phyloP scores from a whole-genome alignment of 2,113 vertebrate species.

The Cololabis saira region DNA sequence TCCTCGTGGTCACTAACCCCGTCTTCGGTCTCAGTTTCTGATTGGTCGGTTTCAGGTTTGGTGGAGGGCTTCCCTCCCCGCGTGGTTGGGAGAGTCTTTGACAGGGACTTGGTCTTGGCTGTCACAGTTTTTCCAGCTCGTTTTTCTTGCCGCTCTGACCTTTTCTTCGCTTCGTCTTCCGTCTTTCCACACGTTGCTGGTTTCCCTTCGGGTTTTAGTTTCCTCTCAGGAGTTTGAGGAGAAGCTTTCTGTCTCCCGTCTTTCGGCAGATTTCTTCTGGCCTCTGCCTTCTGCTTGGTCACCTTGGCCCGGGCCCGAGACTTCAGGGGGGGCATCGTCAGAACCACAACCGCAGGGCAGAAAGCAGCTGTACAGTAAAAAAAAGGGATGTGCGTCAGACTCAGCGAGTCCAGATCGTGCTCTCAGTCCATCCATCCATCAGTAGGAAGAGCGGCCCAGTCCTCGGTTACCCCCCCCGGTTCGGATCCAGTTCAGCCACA shows the following conservation, averaged over 20 bases:
- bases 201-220: constrained; percentile 29
- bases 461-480: too few relatives aligned
- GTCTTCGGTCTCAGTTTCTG: constrained; percentile 37
- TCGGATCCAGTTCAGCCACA: too few relatives aligned
- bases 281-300: constrained; percentile 48
- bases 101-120: constrained; percentile 18
- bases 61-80: constrained; percentile 17
- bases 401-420: not conserved
- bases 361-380: constrained; percentile 20
- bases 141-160: constrained; percentile 13
- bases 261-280: constrained; percentile 41
- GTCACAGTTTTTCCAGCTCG: constrained; percentile 4
- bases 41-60: constrained; percentile 43
- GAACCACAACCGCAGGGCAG: constrained; percentile 4
- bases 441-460: too few relatives aligned
- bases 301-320: constrained; percentile 34
- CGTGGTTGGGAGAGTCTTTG: constrained; percentile 17
- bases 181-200: constrained; percentile 8
- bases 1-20: constrained; percentile 45
- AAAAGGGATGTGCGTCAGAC: constrained; percentile 3
- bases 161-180: constrained; percentile 17
- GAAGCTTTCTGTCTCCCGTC: constrained; percentile 21
- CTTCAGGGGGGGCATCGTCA: constrained; percentile 67
- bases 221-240: constrained; percentile 23
- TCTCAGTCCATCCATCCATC: not conserved